Base-by-base conservation (phyloP, 2,113 vertebrate species). In the Elephas maximus region DNA sequence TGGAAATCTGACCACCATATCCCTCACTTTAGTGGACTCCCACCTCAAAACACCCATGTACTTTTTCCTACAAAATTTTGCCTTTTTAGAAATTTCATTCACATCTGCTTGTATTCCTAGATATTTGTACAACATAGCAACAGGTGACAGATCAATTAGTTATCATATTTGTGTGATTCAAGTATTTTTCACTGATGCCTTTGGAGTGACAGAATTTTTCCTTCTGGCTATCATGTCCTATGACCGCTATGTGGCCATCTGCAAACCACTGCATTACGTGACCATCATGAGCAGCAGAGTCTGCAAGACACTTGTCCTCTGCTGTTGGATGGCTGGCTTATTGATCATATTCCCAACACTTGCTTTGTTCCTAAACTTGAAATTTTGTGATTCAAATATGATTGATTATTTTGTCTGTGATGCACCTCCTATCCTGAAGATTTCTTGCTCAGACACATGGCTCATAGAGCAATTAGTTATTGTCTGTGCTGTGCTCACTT, bases 211-310 rank as follows among this genome's bases (percentile, higher is more conserved):
- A 33, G 93, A 97, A 21, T 97, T 94, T 79, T 95, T 97, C 15
- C 97, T 97, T 24, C 78, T 97, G 77, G 80, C 97, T 28, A 60
- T 81, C 26, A 97, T 97, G 95, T 95, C 84, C 69, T 96, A 92
- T 28, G 95, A 97, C 9, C 89, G 79, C 37, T 97, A 96, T 21
- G 84, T 97, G 62, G 96, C 96, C 78, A 96, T 97, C 88, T 96
- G 94, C 85, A 90, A 95, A 45, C 95, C 96, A 23, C 48, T 97
- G 26, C 93, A 95, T 51, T 92, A 92, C 44, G 41, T 71, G 7
- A 86, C 87, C 23, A 51, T 89, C 44, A 89, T 94, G 93, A 45
- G 8, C 24, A 65, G 65, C 65, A 89, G 62, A 71, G 33, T 92
- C 65, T 89, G 93, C 37, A 57, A n/a, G 33, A 84, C 10, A 1